A percentile compares a stretch with the other conserved stretches of the same genome.
Evolutionary conservation across 2,797 vertebrate species (phyloP).

Genomic region (Brachyalestes nurse): DNA sequence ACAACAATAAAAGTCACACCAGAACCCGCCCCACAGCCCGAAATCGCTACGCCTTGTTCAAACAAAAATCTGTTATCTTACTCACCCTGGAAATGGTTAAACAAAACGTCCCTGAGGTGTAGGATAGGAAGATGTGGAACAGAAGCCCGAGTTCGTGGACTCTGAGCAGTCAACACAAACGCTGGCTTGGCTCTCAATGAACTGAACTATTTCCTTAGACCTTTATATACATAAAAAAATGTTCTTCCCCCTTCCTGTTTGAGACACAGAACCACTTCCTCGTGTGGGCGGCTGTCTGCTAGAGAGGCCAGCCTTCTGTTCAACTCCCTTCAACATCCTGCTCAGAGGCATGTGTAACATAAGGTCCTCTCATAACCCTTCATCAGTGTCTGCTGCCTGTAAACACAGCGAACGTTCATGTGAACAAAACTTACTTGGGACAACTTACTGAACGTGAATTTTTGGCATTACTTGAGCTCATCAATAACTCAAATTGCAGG

Average conservation of each 20-base stretch:
- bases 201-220: conserved; percentile 57
- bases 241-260: conserved; percentile 78
- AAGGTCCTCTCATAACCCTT: conserved; percentile 13
- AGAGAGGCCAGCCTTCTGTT: conserved; percentile 52
- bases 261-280: conserved; percentile 81
- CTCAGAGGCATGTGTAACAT: conserved; percentile 30
- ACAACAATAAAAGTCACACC: conserved; percentile 20
- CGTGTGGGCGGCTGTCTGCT: conserved; percentile 73
- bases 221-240: conserved; percentile 51
- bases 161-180: conserved; percentile 92
- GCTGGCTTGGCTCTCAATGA: conserved; percentile 66
- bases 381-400: neutral
- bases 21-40: neutral
- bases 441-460: neutral
- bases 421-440: neutral
- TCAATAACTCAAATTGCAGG: neutral
- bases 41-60: conserved; percentile 31
- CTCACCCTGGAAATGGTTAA: conserved; percentile 73
- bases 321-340: conserved; percentile 55
- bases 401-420: conserved; percentile 3
- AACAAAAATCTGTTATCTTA: conserved; percentile 61
- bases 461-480: neutral
- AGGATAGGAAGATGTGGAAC: conserved; percentile 54
- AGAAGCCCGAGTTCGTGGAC: conserved; percentile 83
- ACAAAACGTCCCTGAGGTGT: conserved; percentile 51